These are phyloP conservation scores for Neopelma chrysocephalum DNA, from an alignment of 2,797 vertebrate species.

Conservation along the genomic window DNA sequence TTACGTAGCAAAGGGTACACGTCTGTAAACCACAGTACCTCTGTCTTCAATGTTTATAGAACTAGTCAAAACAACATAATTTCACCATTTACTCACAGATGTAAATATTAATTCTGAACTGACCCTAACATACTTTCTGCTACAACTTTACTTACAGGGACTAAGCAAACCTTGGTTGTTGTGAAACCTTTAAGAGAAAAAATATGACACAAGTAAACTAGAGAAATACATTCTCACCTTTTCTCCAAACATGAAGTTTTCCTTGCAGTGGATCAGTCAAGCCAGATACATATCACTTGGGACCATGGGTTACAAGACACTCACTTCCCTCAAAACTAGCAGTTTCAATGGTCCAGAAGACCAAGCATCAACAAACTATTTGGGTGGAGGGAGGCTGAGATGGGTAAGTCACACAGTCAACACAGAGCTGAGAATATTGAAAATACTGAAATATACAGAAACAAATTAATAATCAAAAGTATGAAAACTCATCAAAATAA, in stretches of 20 bases:
- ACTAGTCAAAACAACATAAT: neutral
- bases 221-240: neutral
- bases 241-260: neutral
- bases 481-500: neutral
- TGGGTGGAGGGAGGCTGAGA: neutral
- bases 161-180: neutral
- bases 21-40: neutral
- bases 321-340: neutral
- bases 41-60: neutral
- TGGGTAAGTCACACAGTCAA: neutral
- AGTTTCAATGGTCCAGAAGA: neutral
- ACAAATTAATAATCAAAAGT: neutral
- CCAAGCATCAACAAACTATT: neutral
- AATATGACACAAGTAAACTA: neutral
- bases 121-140: neutral
- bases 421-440: neutral
- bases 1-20: neutral
- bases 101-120: conserved; percentile 23
- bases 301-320: neutral
- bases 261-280: neutral
- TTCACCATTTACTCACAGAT: neutral
- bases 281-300: neutral
- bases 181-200: neutral
- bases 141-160: neutral
- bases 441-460: neutral